These are phyloP conservation scores for Pavo muticus DNA, from an alignment of 2,113 vertebrate species.

Conservation along the genomic window DNA sequence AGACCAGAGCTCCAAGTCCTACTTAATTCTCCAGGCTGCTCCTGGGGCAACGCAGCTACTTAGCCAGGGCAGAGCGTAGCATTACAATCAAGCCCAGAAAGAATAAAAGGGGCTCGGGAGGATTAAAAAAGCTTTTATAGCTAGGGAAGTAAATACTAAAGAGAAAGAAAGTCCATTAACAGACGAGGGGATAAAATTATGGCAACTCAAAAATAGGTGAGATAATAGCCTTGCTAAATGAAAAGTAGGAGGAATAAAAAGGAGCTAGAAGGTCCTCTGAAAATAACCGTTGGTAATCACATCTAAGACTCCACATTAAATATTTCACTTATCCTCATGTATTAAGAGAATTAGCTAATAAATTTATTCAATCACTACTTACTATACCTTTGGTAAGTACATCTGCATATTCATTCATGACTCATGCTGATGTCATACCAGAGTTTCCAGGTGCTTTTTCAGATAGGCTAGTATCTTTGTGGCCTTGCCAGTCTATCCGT, in stretches of 20 bases:
- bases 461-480: neutral
- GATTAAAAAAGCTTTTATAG: conserved; percentile 29
- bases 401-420: neutral
- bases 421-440: neutral
- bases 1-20: neutral
- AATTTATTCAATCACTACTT: neutral
- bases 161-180: conserved; percentile 24
- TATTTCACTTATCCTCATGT: neutral
- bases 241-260: conserved; percentile 1
- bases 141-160: neutral
- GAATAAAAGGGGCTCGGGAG: neutral
- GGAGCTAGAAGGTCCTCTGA: neutral
- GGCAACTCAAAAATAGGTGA: neutral
- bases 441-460: neutral
- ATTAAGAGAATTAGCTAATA: neutral
- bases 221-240: neutral
- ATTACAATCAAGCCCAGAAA: conserved; percentile 6
- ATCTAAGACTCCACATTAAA: neutral
- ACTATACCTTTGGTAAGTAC: neutral
- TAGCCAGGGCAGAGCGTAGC: neutral
- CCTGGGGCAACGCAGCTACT: neutral
- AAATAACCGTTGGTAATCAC: neutral
- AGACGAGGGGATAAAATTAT: conserved; percentile 17
- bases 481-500: neutral
- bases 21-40: neutral